These are phyloP conservation scores for Drosophila histrio DNA, from an alignment of 2,888 invertebrate genomes.

Conservation along the genomic window DNA sequence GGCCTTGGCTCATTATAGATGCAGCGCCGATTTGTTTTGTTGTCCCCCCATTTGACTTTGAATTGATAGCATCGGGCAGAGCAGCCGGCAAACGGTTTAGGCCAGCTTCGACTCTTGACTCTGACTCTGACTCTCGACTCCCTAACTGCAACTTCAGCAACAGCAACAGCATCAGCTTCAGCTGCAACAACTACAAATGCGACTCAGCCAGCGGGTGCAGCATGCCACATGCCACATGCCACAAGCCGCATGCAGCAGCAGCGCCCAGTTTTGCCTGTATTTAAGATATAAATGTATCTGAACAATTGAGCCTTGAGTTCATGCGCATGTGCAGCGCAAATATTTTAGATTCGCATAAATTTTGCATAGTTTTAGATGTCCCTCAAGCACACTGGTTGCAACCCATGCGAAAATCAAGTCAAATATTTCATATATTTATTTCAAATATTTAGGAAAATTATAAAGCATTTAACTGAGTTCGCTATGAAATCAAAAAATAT, in stretches of 20 bases:
- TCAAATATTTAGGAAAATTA: too few relatives aligned
- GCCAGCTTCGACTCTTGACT: constrained; percentile 12
- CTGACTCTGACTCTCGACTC: neutral
- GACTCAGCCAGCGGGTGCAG: constrained; percentile 52
- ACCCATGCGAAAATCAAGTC: neutral
- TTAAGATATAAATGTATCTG: constrained; percentile 78
- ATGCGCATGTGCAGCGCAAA: constrained; percentile 72
- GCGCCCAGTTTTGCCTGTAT: constrained; percentile 57
- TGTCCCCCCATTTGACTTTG: constrained; percentile 82
- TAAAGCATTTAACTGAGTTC: too few relatives aligned
- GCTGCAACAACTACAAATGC: constrained; percentile 31
- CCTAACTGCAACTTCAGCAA: constrained; percentile 9
- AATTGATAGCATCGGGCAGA: constrained; percentile 80
- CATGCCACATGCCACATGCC: constrained; percentile 31
- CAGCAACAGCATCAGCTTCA: neutral
- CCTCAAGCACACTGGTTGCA: constrained; percentile 43
- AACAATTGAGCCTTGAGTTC: constrained; percentile 75
- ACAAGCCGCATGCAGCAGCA: constrained; percentile 22
- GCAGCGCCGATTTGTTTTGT: constrained; percentile 83
- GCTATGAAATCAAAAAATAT: too few relatives aligned
- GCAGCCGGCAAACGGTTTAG: constrained; percentile 36
- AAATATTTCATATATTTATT: neutral
- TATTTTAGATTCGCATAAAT: constrained; percentile 79
- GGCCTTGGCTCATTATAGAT: constrained; percentile 77
- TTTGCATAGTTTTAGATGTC: constrained; percentile 77